Evolutionary conservation across 1,140 invertebrate species (phyloP).

Genomic region (Scaptomyza montana): DNA sequence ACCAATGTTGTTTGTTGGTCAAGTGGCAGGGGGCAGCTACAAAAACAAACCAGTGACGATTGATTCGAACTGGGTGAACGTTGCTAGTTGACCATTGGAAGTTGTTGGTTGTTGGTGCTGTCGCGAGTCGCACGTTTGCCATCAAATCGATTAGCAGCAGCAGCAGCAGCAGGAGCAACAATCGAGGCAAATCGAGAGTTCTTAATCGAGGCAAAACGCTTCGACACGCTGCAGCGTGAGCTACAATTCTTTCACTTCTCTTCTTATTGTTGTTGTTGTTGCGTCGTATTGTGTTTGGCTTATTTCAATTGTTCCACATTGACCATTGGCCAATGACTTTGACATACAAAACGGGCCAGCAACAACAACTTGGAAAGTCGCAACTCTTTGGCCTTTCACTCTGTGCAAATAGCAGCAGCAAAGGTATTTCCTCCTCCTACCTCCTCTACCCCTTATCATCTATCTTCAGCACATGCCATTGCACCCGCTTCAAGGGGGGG

Average conservation of each 20-base stretch:
- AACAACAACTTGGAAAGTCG: conserved; percentile 34
- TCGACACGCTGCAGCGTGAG: conserved; percentile 43
- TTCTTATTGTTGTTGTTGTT: neutral
- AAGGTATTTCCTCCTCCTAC: conserved; percentile 22
- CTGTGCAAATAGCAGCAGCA: conserved; percentile 20
- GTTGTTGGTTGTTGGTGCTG: conserved; percentile 9
- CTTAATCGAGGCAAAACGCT: conserved; percentile 1
- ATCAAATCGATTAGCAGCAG: conserved; percentile 73
- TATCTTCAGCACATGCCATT: conserved; percentile 46
- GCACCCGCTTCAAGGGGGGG: conserved; percentile 2
- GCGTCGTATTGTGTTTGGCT: conserved; percentile 30
- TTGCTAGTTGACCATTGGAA: conserved; percentile 4
- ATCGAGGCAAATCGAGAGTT: conserved; percentile 11
- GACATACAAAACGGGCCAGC: conserved; percentile 66
- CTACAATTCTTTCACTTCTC: conserved; percentile 4
- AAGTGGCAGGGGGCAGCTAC: conserved; percentile 30
- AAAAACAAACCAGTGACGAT: conserved; percentile 6
- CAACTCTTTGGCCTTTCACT: conserved; percentile 58
- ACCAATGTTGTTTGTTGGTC: conserved; percentile 43
- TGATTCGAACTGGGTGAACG: conserved; percentile 33
- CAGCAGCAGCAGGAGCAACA: conserved; percentile 6
- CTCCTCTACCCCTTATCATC: neutral
- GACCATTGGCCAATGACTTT: conserved; percentile 72
- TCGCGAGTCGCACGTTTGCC: conserved; percentile 61
- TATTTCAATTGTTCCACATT: conserved; percentile 66